phyloP scores from a whole-genome alignment of 37 sponge, comb jelly and placozoan genomes.

The Halisarca cf. caerulea region DNA sequence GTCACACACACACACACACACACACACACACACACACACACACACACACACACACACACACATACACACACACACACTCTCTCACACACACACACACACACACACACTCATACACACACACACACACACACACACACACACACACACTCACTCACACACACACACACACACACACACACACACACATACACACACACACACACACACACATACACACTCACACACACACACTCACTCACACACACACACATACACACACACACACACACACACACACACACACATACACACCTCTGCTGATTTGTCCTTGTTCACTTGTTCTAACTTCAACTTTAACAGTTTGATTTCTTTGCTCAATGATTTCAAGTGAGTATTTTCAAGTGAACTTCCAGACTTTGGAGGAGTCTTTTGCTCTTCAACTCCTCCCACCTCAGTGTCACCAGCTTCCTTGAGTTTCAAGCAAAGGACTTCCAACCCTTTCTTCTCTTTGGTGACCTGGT shows the following conservation, averaged over 20 bases:
- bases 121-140: too few species aligned
- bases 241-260: slow-evolving; percentile 18
- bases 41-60: too few species aligned
- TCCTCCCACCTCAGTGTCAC: too few species aligned
- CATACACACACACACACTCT: too few species aligned
- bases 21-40: too few species aligned
- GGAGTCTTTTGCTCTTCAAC: too few species aligned
- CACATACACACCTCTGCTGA: not conserved
- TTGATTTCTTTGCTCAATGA: not conserved
- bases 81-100: too few species aligned
- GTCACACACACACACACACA: too few species aligned
- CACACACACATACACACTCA: not conserved
- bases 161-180: too few species aligned
- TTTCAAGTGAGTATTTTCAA: not conserved
- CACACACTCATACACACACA: too few species aligned
- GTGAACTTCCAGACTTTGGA: too few species aligned
- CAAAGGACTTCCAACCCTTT: slow-evolving; percentile 14
- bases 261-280: slow-evolving; percentile 5
- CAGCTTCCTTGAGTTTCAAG: not conserved
- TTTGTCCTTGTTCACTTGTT: slow-evolving; percentile 1
- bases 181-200: not conserved
- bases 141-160: too few species aligned
- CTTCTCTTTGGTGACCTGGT: slow-evolving; percentile 38
- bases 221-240: not conserved
- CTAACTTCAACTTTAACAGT: slow-evolving; percentile 4